Evolutionary conservation across 2,113 vertebrate species (phyloP).

Genomic region (Urocitellus parryii): DNA sequence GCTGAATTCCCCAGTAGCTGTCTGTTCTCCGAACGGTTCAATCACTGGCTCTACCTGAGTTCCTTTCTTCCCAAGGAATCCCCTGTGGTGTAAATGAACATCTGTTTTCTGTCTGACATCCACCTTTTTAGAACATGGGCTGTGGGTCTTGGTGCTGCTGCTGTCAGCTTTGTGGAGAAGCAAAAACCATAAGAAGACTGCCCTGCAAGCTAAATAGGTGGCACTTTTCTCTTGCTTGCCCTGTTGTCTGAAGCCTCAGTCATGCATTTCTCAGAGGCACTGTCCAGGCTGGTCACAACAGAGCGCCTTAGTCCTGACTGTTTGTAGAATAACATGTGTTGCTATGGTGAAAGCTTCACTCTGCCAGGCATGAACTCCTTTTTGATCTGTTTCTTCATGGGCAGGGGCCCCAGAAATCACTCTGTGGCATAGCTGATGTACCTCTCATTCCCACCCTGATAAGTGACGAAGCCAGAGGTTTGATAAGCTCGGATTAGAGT

Average conservation of each 20-base stretch:
- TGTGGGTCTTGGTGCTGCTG: neutral
- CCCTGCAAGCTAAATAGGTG: constrained; percentile 5
- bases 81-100: neutral
- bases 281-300: constrained; percentile 62
- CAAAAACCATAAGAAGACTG: neutral
- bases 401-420: constrained; percentile 76
- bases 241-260: constrained; percentile 25
- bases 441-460: constrained; percentile 74
- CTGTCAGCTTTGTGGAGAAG: neutral
- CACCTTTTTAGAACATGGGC: neutral
- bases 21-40: neutral
- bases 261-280: constrained; percentile 31
- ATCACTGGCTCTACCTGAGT: no score
- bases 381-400: constrained; percentile 67
- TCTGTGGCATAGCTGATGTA: constrained; percentile 62
- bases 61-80: neutral
- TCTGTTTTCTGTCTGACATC: neutral
- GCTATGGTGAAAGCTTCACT: constrained; percentile 82
- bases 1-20: no score
- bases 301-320: constrained; percentile 69
- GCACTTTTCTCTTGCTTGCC: constrained; percentile 11
- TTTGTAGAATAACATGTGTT: constrained; percentile 78
- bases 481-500: constrained; percentile 72
- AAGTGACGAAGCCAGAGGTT: constrained; percentile 59
- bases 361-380: constrained; percentile 76